phyloP scores from a whole-genome alignment of 2,113 vertebrate species.

The Notarius quadriscutis region DNA sequence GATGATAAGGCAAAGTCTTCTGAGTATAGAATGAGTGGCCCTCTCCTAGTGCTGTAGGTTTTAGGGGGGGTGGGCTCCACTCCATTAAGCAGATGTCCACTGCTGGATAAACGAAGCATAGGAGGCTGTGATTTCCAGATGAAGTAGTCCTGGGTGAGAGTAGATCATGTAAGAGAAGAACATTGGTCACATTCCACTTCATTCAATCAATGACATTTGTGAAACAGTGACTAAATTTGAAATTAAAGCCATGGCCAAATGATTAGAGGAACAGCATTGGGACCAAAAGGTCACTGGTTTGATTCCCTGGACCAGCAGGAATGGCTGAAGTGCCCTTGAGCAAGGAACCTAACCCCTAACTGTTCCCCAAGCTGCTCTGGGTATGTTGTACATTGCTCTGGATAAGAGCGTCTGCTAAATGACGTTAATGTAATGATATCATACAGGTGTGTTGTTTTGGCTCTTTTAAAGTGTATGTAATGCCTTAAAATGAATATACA shows the following conservation, averaged over 20 bases:
- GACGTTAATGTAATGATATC: background rate
- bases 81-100: conserved; percentile 56
- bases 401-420: too few relatives aligned
- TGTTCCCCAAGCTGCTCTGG: too few relatives aligned
- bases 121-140: conserved; percentile 75
- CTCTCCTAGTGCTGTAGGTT: conserved; percentile 79
- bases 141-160: conserved; percentile 74
- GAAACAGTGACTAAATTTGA: background rate
- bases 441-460: background rate
- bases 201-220: background rate
- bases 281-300: too few relatives aligned
- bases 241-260: background rate
- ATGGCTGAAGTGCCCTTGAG: too few relatives aligned
- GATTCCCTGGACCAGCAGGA: too few relatives aligned
- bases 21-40: conserved; percentile 73
- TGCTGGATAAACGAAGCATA: conserved; percentile 59
- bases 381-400: too few relatives aligned
- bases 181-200: background rate
- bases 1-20: conserved; percentile 71
- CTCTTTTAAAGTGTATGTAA: background rate
- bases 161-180: background rate
- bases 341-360: too few relatives aligned
- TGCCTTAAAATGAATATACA: too few relatives aligned
- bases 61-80: conserved; percentile 70
- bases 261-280: too few relatives aligned